Base-by-base conservation (phyloP, 2,888 invertebrate species). In the Hirudinaria manillensis region DNA sequence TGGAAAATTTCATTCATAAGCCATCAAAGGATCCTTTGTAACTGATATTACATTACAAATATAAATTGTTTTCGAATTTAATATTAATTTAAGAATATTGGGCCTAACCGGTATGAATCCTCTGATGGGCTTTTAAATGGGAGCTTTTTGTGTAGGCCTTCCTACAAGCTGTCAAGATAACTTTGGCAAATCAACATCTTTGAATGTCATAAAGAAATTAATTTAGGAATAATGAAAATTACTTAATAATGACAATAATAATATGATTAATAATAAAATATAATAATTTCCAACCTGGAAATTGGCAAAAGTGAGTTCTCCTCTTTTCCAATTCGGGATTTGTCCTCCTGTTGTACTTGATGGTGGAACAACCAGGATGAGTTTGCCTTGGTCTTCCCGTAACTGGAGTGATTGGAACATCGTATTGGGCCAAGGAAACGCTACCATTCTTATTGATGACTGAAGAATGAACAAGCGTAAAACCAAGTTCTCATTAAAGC, bases 101-200 rank as follows among this genome's bases (percentile, higher is more conserved):
- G 13, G 29, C 24, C 61, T 1, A 61, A 61, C 61, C 61, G 87
- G 96, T 96, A 85, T 96, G 96, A 87, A 96, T 95, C 87, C 96
- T 90, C 87, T 96, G 95, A 87, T 96, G 96, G 80, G 96, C 96
- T 88, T 96, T 96, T 80, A 96, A 89, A 87, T 96, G 96, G 82
- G 95, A 96, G 88, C 95, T 95, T 89, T 96, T 96, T 80, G 96
- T 96, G 88, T 96, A 96, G 80, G 95, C 95, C 89, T 96, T 96
- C 83, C 92, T 90, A 88, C 96, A 96, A 86, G 94, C 96, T 94
- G 89, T 65, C 6, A 29, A 2, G 51, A 32, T 21, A 10, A 36
- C 2, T 2, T 45, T 36, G 19, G 2, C 10, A 71, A 34, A 13
- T 36, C 10, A 45, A 13, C 27, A 71, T 16, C 27, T 71, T 45